Evolutionary conservation across 2,797 vertebrate genomes (phyloP).

Genomic region (Falco naumanni): DNA sequence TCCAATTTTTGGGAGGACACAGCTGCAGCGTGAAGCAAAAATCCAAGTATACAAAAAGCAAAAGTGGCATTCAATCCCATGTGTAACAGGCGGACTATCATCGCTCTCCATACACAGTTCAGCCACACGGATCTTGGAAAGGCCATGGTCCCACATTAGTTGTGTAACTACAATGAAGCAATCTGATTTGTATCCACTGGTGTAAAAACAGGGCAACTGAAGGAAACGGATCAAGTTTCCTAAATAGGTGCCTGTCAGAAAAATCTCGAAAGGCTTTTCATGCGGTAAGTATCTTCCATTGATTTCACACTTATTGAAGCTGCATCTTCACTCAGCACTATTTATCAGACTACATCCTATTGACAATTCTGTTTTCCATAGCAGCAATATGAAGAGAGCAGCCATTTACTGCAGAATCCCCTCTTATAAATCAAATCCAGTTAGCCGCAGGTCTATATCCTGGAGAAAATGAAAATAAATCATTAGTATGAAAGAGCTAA

Average conservation of each 20-base stretch:
- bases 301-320: slow-evolving; percentile 77
- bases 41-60: slow-evolving; percentile 81
- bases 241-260: slow-evolving; percentile 71
- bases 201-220: slow-evolving; percentile 48
- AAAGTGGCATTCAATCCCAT: slow-evolving; percentile 72
- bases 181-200: slow-evolving; percentile 84
- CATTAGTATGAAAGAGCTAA: slow-evolving; percentile 79
- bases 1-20: slow-evolving; percentile 90
- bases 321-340: slow-evolving; percentile 82
- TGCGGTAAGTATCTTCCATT: slow-evolving; percentile 81
- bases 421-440: slow-evolving; percentile 83
- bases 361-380: slow-evolving; percentile 84
- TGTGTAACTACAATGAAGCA: slow-evolving; percentile 62
- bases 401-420: slow-evolving; percentile 80
- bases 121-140: slow-evolving; percentile 80
- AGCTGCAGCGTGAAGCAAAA: slow-evolving; percentile 81
- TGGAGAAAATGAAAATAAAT: slow-evolving; percentile 87
- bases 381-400: slow-evolving; percentile 70
- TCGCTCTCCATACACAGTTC: slow-evolving; percentile 76
- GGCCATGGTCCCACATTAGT: slow-evolving; percentile 86
- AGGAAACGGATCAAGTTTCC: slow-evolving; percentile 77
- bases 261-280: slow-evolving; percentile 78
- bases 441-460: slow-evolving; percentile 83
- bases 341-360: slow-evolving; percentile 82
- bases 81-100: slow-evolving; percentile 68